Evolutionary conservation across 1,140 invertebrate species (phyloP).

Genomic region (Hestina assimilis): DNA sequence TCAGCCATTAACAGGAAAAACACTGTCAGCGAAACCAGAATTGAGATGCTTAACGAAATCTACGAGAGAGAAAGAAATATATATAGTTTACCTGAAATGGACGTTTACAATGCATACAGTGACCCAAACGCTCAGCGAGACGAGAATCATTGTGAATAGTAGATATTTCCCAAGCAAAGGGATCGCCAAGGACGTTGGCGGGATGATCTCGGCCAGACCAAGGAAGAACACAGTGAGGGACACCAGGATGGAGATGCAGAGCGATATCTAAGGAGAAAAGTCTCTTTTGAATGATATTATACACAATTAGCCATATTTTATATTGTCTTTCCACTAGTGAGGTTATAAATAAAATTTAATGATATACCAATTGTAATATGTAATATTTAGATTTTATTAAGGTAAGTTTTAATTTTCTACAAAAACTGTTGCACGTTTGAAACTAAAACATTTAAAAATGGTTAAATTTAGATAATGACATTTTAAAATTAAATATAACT

Average conservation of each 20-base stretch:
- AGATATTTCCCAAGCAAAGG: constrained; percentile 97
- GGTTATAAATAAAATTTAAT: not conserved
- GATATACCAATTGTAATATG: not conserved
- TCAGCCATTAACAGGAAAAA: constrained; percentile 98
- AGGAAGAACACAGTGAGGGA: constrained; percentile 99
- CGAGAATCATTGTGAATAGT: constrained; percentile 98
- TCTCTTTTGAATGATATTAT: constrained; percentile 60
- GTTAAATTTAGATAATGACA: no score
- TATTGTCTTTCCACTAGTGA: constrained; percentile 46
- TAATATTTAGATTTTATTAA: not conserved
- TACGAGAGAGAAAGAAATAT: constrained; percentile 69
- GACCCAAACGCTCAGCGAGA: constrained; percentile 96
- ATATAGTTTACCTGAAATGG: constrained; percentile 91
- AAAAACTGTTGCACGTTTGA: not conserved
- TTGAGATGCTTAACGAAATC: constrained; percentile 97
- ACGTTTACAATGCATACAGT: constrained; percentile 98
- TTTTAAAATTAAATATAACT: no score
- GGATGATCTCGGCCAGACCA: constrained; percentile 97
- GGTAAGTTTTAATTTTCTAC: no score
- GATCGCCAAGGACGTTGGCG: constrained; percentile 96
- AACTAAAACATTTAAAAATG: no score
- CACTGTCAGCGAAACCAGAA: constrained; percentile 98
- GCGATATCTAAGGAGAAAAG: constrained; percentile 83
- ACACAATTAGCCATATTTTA: constrained; percentile 11
- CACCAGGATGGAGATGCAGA: constrained; percentile 98